Percentiles rank a stretch among this genome's conserved stretches.
phyloP scores from a whole-genome alignment of 2,888 invertebrate species.

The Hemithea aestivaria region DNA sequence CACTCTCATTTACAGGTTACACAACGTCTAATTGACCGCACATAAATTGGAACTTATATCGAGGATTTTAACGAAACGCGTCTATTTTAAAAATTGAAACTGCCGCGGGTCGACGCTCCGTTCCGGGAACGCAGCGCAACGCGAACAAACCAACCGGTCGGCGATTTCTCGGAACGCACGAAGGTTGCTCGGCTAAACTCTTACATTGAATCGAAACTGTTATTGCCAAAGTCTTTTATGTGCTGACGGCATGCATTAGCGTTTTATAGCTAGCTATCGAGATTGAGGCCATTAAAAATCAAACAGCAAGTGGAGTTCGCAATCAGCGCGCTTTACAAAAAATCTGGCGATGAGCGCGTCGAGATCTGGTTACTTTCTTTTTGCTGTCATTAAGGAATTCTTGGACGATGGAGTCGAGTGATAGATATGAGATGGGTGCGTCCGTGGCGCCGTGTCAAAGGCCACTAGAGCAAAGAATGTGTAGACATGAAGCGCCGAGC shows the following conservation, averaged over 20 bases:
- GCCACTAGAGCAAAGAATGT: conserved; percentile 23
- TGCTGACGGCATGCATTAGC: conserved; percentile 33
- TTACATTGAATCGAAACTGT: conserved; percentile 54
- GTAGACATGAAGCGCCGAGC: conserved; percentile 8
- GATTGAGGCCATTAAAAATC: conserved; percentile 44
- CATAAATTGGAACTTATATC: conserved; percentile 53
- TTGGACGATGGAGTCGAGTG: conserved; percentile 27
- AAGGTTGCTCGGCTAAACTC: conserved; percentile 62
- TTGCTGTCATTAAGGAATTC: conserved; percentile 44
- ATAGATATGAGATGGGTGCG: conserved; percentile 36
- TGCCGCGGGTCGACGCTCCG: conserved; percentile 50
- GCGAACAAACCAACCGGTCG: conserved; percentile 46
- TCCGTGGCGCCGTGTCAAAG: conserved; percentile 36
- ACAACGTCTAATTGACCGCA: conserved; percentile 57
- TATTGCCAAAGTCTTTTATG: conserved; percentile 58
- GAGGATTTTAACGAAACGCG: conserved; percentile 55
- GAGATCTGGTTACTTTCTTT: conserved; percentile 39
- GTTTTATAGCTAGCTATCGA: conserved; percentile 40
- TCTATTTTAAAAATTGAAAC: conserved; percentile 72
- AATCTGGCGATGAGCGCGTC: conserved; percentile 14
- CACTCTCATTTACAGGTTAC: conserved; percentile 58
- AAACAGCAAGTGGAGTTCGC: conserved; percentile 12
- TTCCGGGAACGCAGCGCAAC: conserved; percentile 53
- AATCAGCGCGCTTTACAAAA: conserved; percentile 6
- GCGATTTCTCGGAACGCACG: conserved; percentile 61